These are phyloP conservation scores for Plutomurus gul DNA, from an alignment of 1,140 invertebrate species.

Conservation along the genomic window DNA sequence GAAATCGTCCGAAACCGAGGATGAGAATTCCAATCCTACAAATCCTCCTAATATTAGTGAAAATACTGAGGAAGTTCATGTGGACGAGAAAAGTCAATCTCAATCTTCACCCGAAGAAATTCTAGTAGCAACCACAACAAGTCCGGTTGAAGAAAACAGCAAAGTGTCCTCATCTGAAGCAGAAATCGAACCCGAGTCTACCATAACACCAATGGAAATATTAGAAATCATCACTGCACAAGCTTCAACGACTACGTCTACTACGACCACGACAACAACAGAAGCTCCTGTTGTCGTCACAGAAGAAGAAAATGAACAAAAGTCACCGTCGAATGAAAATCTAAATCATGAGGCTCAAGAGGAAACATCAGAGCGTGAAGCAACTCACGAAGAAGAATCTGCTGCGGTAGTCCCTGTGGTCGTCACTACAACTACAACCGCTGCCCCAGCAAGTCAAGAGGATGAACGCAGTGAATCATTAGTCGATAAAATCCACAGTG, in stretches of 20 bases:
- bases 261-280: slow-evolving; percentile 25
- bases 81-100: not conserved
- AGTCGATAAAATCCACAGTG: too few species aligned
- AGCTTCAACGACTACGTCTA: not conserved
- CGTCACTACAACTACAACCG: slow-evolving; percentile 24
- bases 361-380: not conserved
- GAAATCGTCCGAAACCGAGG: not conserved
- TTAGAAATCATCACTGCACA: not conserved
- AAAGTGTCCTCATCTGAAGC: not conserved
- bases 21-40: not conserved
- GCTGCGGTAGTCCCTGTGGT: not conserved
- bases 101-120: not conserved
- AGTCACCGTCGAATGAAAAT: not conserved
- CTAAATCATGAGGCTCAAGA: not conserved
- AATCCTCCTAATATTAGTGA: not conserved
- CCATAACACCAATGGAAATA: not conserved
- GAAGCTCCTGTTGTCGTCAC: slow-evolving; percentile 9
- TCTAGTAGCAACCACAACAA: not conserved
- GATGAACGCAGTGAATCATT: not conserved
- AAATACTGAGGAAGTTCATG: not conserved
- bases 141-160: not conserved
- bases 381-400: not conserved
- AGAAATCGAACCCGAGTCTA: not conserved
- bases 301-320: not conserved
- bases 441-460: not conserved